Conservation (phyloP, 2,888 invertebrate genomes). For the Gari tellinella region DNA sequence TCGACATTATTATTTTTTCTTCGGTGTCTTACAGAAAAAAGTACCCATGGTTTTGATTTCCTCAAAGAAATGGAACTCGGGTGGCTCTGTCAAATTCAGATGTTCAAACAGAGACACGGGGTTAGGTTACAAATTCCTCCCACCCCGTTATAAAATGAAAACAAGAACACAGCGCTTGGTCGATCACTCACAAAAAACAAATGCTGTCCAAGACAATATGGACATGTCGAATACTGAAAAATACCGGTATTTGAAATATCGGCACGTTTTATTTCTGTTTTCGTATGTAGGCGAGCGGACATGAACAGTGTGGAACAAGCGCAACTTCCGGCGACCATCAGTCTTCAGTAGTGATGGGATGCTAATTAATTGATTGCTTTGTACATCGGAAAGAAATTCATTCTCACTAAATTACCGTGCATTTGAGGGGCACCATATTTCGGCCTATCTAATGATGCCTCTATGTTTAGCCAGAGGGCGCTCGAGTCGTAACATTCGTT, state of each 20-base stretch:
- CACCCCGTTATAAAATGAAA: too few relatives aligned
- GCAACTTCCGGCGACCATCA: background rate
- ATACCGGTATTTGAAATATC: background rate
- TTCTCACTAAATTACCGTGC: background rate
- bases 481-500: slow-evolving; percentile 12
- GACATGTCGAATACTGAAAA: too few relatives aligned
- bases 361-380: slow-evolving; percentile 17
- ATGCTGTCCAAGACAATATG: too few relatives aligned
- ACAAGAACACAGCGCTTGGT: too few relatives aligned
- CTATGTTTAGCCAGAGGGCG: slow-evolving; percentile 10
- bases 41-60: too few relatives aligned
- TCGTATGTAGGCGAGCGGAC: background rate
- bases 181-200: too few relatives aligned
- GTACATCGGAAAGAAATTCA: slow-evolving; percentile 3
- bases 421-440: slow-evolving; percentile 15
- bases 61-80: too few relatives aligned
- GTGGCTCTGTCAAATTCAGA: too few relatives aligned
- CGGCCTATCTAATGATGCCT: slow-evolving; percentile 23
- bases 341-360: background rate
- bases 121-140: too few relatives aligned
- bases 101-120: too few relatives aligned
- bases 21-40: background rate
- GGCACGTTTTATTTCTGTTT: slow-evolving; percentile 9
- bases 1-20: background rate
- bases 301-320: background rate